These are phyloP conservation scores for Euwallacea fornicatus DNA, from an alignment of 1,140 invertebrate species.

Conservation along the genomic window DNA sequence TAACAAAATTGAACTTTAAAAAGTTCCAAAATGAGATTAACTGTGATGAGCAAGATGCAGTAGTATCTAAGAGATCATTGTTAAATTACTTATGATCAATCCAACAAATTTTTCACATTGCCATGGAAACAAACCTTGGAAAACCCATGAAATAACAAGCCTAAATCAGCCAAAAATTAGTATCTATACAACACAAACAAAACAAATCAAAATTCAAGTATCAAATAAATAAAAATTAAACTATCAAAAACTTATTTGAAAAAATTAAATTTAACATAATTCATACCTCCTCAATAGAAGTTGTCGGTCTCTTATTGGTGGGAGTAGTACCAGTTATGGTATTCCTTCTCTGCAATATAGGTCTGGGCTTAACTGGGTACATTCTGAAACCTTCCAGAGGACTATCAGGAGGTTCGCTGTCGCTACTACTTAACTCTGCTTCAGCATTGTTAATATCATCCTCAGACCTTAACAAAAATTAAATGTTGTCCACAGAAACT, in stretches of 20 bases:
- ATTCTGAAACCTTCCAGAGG: slow-evolving; percentile 56
- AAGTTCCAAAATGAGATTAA: too few species aligned
- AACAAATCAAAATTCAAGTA: too few species aligned
- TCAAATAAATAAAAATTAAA: too few species aligned
- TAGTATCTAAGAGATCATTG: too few species aligned
- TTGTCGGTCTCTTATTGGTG: slow-evolving; percentile 64
- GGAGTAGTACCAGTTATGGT: slow-evolving; percentile 86
- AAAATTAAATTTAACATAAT: not conserved
- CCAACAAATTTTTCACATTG: too few species aligned
- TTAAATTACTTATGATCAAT: too few species aligned
- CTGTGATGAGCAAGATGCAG: too few species aligned
- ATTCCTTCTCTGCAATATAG: slow-evolving; percentile 76
- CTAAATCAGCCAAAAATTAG: too few species aligned
- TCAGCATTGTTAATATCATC: slow-evolving; percentile 45
- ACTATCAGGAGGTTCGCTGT: slow-evolving; percentile 51
- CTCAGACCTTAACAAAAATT: slow-evolving; percentile 43
- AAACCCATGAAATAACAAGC: too few species aligned
- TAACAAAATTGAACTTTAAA: too few species aligned
- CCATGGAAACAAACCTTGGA: too few species aligned
- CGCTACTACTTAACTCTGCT: slow-evolving; percentile 47
- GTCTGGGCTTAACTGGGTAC: slow-evolving; percentile 75
- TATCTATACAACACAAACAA: too few species aligned
- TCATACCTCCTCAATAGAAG: slow-evolving; percentile 67
- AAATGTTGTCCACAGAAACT: slow-evolving; percentile 10
- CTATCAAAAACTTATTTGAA: not conserved